Conservation (phyloP, 2,797 vertebrate genomes). For the Scyliorhinus canicula region DNA sequence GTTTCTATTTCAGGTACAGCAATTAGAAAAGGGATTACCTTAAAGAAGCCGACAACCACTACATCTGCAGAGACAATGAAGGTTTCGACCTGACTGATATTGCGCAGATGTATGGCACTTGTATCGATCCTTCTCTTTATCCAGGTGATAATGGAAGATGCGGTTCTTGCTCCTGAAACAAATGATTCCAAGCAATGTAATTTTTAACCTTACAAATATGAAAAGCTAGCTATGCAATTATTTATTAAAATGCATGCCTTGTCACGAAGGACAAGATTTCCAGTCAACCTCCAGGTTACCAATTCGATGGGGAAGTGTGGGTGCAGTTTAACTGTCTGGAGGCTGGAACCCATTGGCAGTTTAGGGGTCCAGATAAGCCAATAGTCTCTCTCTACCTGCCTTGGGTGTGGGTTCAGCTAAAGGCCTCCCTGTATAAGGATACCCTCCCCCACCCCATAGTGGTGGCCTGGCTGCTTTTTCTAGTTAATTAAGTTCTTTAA, state of each 20-base stretch:
- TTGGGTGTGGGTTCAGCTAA: background rate
- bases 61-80: constrained; percentile 62
- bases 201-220: background rate
- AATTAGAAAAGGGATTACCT: constrained; percentile 57
- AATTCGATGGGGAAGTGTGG: background rate
- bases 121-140: constrained; percentile 72
- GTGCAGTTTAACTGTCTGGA: background rate
- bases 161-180: constrained; percentile 66
- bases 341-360: no score
- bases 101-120: constrained; percentile 61
- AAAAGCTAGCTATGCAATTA: background rate
- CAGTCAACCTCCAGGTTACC: background rate
- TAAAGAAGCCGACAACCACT: constrained; percentile 77
- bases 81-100: constrained; percentile 57
- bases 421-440: background rate
- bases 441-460: no score
- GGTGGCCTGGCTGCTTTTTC: background rate
- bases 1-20: background rate
- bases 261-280: background rate
- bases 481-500: background rate
- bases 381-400: background rate
- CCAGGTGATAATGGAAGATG: constrained; percentile 76
- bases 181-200: background rate
- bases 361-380: background rate
- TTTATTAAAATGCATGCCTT: background rate